Evolutionary conservation across 2,113 vertebrate genomes (phyloP).

Genomic region (Nerophis ophidion): DNA sequence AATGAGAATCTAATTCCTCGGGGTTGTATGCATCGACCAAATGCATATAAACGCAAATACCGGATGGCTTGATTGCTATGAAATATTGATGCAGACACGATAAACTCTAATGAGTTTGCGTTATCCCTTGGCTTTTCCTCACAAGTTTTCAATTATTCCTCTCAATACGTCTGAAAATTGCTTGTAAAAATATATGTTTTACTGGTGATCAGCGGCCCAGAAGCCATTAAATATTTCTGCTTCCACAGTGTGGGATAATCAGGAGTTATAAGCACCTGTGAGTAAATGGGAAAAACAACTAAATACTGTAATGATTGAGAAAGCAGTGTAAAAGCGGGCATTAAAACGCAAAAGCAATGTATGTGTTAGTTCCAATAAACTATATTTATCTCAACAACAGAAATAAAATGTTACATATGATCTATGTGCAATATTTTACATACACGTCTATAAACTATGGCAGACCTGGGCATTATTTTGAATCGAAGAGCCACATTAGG

Average conservation of each 20-base stretch:
- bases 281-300: not conserved
- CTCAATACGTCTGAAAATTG: not conserved
- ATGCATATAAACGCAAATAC: not conserved
- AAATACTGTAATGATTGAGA: not conserved
- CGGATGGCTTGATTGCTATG: not conserved
- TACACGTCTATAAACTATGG: no score
- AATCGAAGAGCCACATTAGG: no score
- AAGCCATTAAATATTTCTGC: not conserved
- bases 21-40: not conserved
- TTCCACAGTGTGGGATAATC: not conserved
- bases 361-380: not conserved
- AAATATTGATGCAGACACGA: not conserved
- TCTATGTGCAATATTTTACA: no score
- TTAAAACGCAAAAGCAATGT: not conserved
- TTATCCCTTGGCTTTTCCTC: not conserved
- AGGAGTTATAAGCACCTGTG: not conserved
- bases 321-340: not conserved
- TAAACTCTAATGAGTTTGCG: not conserved
- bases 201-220: not conserved
- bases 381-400: not conserved
- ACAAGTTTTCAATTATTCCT: not conserved
- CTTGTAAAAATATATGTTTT: not conserved
- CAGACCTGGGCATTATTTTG: no score
- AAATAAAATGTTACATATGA: no score
- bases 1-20: not conserved